Conservation (phyloP, 2,113 vertebrate genomes). For the Xiphorhynchus elegans region DNA sequence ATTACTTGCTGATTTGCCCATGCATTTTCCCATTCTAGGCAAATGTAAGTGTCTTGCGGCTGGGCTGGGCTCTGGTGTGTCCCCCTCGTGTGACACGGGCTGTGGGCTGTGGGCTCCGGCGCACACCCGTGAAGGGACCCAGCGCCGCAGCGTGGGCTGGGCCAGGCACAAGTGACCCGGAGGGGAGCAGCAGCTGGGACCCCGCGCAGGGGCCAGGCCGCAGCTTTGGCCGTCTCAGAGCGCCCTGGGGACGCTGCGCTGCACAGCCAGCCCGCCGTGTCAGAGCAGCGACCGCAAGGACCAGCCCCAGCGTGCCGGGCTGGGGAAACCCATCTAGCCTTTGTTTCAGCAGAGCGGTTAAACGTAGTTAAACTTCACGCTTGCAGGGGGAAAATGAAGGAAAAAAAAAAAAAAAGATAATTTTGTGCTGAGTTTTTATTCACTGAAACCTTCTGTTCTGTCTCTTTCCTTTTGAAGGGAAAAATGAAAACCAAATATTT, state of each 20-base stretch:
- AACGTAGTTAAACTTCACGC: neutral
- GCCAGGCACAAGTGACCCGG: neutral
- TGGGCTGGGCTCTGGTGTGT: neutral
- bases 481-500: neutral
- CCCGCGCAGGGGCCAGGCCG: neutral
- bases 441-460: neutral
- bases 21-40: neutral
- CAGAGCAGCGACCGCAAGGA: neutral
- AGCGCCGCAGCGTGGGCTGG: neutral
- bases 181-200: conserved; percentile 20
- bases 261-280: neutral
- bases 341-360: neutral
- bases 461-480: neutral
- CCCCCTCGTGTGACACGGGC: neutral
- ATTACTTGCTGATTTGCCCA: neutral
- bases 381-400: neutral
- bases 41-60: neutral
- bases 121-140: neutral
- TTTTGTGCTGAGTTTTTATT: neutral
- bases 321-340: neutral
- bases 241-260: neutral
- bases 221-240: neutral
- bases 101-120: neutral
- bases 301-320: neutral
- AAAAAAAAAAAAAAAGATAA: neutral